These are phyloP conservation scores for Anhinga anhinga DNA, from an alignment of 2,113 vertebrate species.

Conservation along the genomic window DNA sequence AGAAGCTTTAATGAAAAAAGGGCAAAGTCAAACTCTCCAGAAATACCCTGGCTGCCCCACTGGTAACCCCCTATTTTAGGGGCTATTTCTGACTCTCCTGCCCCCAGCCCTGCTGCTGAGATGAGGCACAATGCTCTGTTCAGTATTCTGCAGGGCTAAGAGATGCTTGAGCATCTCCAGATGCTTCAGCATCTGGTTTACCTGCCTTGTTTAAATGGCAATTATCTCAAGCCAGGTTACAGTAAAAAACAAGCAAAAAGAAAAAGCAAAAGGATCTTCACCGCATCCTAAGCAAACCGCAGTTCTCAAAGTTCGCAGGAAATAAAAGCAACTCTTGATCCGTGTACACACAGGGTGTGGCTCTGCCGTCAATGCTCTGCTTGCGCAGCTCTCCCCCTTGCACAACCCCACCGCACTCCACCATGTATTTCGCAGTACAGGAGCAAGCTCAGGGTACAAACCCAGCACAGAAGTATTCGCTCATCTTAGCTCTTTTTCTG, in stretches of 20 bases:
- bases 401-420: not conserved
- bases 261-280: not conserved
- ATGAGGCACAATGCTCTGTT: not conserved
- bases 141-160: not conserved
- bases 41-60: not conserved
- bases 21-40: not conserved
- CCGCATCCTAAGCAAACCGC: not conserved
- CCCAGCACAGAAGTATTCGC: not conserved
- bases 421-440: not conserved
- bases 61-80: not conserved
- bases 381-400: not conserved
- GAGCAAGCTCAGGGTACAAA: not conserved
- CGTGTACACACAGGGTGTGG: rapidly evolving
- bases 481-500: not conserved
- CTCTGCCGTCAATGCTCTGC: not conserved
- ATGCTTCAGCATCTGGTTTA: not conserved
- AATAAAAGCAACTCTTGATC: rapidly evolving
- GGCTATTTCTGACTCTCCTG: not conserved
- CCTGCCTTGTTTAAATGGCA: not conserved
- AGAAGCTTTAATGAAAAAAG: not conserved
- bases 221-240: not conserved
- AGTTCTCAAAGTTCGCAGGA: not conserved
- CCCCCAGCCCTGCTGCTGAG: not conserved
- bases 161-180: not conserved
- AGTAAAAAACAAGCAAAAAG: not conserved